Evolutionary conservation across 2,113 vertebrate species (phyloP), one percentile per base, ranked within the genome.

Genomic region (Catharus bicknelli): DNA sequence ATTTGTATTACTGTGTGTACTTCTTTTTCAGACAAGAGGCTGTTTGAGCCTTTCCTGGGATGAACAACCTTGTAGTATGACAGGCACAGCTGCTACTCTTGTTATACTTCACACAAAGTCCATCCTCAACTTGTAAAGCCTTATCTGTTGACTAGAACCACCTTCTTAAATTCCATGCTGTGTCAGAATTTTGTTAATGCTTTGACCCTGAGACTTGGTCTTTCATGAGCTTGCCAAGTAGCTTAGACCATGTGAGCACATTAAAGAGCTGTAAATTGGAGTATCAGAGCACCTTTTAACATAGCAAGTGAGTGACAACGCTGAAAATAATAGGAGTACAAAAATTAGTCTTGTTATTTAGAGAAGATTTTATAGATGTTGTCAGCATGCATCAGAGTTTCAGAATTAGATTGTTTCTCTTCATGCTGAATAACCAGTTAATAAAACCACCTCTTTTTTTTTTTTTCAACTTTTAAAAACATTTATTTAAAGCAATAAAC

Each of bases 401-500:
- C 36, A 73, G 50, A 85, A 70, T 42, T 48, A 48, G 27, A 13
- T 80, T 66, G 8, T 13, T 79, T 62, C 15, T 43, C 54, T 83
- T 78, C 27, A 5, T 83, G 20, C 78, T 90, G 45, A 79, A 10
- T 58, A 66, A 29, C 14, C 4, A 10, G 7, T 61, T 90, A 48
- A 51, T 87, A 94, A 95, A 94, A 67, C 58, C 1, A 23, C 5
- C 66, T 75, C 66, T 88, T 82, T 47, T 92, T 64, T 59, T 21
- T 74, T 73, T 79, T 83, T 26, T 42, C 23, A 64, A 64, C 54
- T 94, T 97, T 93, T 5, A 0, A 18, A 27, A 57, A 62, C 17
- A 1, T 15, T 16, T 68, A 9, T 68, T 61, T 82, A 63, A 98
- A 99, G 99, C 97, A 99, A 99, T 97, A 99, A 99, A 97, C 99